Evolutionary conservation across 2,888 invertebrate species (phyloP).

Genomic region (Marasmarcha lunaedactyla): DNA sequence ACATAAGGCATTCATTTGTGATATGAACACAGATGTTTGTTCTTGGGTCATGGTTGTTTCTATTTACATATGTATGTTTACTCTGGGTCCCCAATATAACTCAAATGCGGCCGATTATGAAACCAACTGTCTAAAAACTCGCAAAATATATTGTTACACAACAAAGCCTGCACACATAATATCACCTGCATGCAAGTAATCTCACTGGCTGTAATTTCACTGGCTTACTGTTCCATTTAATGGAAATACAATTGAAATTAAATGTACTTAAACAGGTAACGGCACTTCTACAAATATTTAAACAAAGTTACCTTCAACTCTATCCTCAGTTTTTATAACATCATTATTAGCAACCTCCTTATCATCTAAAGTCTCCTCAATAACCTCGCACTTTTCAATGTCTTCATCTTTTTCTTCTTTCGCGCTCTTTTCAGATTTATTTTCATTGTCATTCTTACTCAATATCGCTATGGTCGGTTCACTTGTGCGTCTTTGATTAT

Average conservation of each 20-base stretch:
- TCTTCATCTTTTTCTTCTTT: constrained; percentile 59
- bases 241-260: too few species aligned
- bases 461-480: constrained; percentile 50
- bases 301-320: constrained; percentile 34
- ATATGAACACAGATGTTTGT: too few species aligned
- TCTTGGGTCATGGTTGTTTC: too few species aligned
- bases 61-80: too few species aligned
- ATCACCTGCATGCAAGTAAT: neutral
- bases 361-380: constrained; percentile 48
- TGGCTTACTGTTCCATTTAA: too few species aligned
- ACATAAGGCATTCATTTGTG: too few species aligned
- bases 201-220: too few species aligned
- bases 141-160: neutral
- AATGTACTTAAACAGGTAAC: too few species aligned
- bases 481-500: constrained; percentile 49
- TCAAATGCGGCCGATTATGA: too few species aligned
- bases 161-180: neutral
- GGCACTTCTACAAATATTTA: too few species aligned
- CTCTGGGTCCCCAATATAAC: too few species aligned
- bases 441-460: constrained; percentile 30
- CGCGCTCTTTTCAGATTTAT: constrained; percentile 33
- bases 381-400: constrained; percentile 52
- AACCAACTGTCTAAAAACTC: too few species aligned
- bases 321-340: constrained; percentile 35
- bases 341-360: constrained; percentile 56